Percentiles rank a stretch among this genome's conserved stretches.
These are phyloP conservation scores for Percopsis omiscomaycus DNA, from an alignment of 2,797 vertebrate genomes.

Conservation along the genomic window DNA sequence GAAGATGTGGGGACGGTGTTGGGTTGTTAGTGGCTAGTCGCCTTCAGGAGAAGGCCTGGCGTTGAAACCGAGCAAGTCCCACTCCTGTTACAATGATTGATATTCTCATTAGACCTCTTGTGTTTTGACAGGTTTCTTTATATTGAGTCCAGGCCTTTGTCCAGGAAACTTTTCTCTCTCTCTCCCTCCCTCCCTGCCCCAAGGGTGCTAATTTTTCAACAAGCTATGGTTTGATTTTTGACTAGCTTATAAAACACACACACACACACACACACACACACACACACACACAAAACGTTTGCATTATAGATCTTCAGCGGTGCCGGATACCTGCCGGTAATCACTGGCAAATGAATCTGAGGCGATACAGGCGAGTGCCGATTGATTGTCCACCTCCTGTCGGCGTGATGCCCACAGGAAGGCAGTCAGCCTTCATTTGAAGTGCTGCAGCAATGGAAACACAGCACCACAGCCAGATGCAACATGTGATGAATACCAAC, in stretches of 20 bases:
- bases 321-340: conserved; percentile 52
- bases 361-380: conserved; percentile 36
- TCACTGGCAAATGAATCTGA: conserved; percentile 63
- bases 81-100: conserved; percentile 21
- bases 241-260: conserved; percentile 11
- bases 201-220: conserved; percentile 54
- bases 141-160: conserved; percentile 22
- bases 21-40: too few species aligned
- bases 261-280: conserved; percentile 2
- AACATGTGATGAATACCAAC: conserved; percentile 50
- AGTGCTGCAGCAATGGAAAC: conserved; percentile 31
- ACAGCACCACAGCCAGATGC: conserved; percentile 18
- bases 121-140: conserved; percentile 27
- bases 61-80: neutral
- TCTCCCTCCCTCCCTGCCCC: conserved; percentile 28
- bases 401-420: conserved; percentile 40
- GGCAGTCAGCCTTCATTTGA: conserved; percentile 28
- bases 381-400: conserved; percentile 57
- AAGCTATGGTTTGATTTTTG: conserved; percentile 32
- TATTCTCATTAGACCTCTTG: conserved; percentile 38
- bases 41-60: too few species aligned
- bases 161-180: conserved; percentile 19
- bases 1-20: neutral
- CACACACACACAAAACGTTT: conserved; percentile 43
- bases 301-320: conserved; percentile 50